Percentiles rank a stretch among this genome's conserved stretches.
Conservation (phyloP, 2,797 vertebrate genomes). For the Nyctalus aviator region DNA sequence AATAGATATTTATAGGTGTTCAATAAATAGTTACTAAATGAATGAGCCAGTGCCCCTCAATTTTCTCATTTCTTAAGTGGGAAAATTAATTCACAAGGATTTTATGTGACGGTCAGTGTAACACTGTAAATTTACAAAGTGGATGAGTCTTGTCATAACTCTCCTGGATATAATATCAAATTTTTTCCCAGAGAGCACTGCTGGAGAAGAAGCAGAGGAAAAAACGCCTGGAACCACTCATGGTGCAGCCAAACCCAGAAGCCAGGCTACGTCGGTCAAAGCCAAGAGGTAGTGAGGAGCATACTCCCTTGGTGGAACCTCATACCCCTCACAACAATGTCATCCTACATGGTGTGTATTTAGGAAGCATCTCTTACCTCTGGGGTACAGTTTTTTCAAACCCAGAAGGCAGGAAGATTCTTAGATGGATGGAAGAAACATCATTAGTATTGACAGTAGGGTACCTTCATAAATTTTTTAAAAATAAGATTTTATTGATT, state of each 20-base stretch:
- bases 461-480: background rate
- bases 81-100: background rate
- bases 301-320: constrained; percentile 92
- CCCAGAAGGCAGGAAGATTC: background rate
- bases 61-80: background rate
- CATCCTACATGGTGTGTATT: constrained; percentile 91
- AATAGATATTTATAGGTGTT: background rate
- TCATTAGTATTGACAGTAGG: background rate
- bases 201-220: constrained; percentile 96
- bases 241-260: constrained; percentile 97
- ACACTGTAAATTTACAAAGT: background rate
- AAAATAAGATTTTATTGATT: too few relatives aligned
- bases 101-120: background rate
- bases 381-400: background rate
- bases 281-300: constrained; percentile 91
- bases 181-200: constrained; percentile 90
- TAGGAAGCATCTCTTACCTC: constrained; percentile 82
- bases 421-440: background rate
- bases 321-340: constrained; percentile 86
- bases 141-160: background rate
- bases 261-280: constrained; percentile 89
- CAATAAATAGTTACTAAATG: constrained; percentile 12
- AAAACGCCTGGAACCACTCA: constrained; percentile 94
- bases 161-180: background rate
- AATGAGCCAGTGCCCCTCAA: background rate